Conservation (phyloP, 2,888 invertebrate genomes). For the Synergus japonicus region DNA sequence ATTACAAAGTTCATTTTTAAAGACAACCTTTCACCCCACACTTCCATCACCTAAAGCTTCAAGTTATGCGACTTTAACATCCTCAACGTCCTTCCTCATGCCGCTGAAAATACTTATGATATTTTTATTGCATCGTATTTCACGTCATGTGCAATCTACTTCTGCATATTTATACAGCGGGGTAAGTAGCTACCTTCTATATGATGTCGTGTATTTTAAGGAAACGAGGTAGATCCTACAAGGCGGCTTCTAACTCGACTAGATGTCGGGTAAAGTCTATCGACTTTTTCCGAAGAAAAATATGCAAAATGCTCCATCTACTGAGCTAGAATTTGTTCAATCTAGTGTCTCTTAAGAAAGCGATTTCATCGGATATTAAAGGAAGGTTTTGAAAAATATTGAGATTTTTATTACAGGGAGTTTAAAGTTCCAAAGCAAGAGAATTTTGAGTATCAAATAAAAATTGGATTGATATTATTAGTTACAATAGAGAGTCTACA, state of each 20-base stretch:
- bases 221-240: conserved; percentile 27
- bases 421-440: too few relatives aligned
- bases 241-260: conserved; percentile 23
- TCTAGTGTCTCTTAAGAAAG: conserved; percentile 22
- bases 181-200: conserved; percentile 64
- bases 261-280: conserved; percentile 27
- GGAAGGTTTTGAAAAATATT: background rate
- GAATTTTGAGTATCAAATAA: too few relatives aligned
- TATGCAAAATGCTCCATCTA: conserved; percentile 33
- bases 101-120: conserved; percentile 67
- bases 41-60: conserved; percentile 53
- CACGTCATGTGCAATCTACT: conserved; percentile 67
- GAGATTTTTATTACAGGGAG: background rate
- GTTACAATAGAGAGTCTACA: background rate
- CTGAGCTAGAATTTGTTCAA: conserved; percentile 8
- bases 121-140: conserved; percentile 73
- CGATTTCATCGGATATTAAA: conserved; percentile 2
- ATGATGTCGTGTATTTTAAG: conserved; percentile 45
- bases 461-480: background rate
- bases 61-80: conserved; percentile 52
- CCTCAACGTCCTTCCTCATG: conserved; percentile 59
- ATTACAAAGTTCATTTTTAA: conserved; percentile 74
- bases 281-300: conserved; percentile 16
- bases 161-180: conserved; percentile 70
- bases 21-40: conserved; percentile 58